A percentile compares a stretch with the other conserved stretches of the same genome.
Conservation (phyloP, 2,888 invertebrate genomes). For the Seladonia tumulorum region DNA sequence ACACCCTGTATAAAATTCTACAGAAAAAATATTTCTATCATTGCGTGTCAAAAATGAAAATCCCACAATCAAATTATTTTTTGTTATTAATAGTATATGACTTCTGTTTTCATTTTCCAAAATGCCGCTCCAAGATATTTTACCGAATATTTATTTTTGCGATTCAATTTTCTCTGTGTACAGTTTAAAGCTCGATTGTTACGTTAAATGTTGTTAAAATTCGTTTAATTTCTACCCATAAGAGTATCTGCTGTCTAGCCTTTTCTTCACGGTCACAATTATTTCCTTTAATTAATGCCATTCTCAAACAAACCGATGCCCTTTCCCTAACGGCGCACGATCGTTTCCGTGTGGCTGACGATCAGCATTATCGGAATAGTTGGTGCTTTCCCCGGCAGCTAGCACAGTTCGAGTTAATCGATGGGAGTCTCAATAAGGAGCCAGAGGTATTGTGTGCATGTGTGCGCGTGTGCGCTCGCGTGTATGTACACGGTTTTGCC, state of each 20-base stretch:
- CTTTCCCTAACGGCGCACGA: conserved; percentile 24
- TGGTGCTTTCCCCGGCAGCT: conserved; percentile 30
- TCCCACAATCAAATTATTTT: too few relatives aligned
- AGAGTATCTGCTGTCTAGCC: neutral
- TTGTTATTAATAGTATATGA: too few relatives aligned
- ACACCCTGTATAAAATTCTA: too few relatives aligned
- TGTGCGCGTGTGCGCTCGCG: conserved; percentile 14
- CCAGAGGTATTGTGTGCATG: conserved; percentile 36
- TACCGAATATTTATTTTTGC: too few relatives aligned
- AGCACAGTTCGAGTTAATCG: conserved; percentile 43
- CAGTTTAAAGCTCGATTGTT: neutral
- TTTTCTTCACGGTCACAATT: neutral
- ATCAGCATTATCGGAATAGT: conserved; percentile 56
- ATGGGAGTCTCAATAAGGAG: conserved; percentile 48
- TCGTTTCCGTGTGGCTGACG: conserved; percentile 31
- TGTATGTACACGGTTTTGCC: conserved; percentile 24
- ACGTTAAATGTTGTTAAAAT: neutral
- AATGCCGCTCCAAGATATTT: too few relatives aligned
- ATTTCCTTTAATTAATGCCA: conserved; percentile 29
- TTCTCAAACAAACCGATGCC: conserved; percentile 24
- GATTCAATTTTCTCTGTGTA: too few relatives aligned
- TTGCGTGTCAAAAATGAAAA: too few relatives aligned
- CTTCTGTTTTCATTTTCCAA: too few relatives aligned
- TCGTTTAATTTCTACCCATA: neutral
- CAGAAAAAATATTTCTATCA: too few relatives aligned